Evolutionary conservation across 2,797 vertebrate genomes (phyloP), one percentile per base, ranked within the genome.

Genomic region (Botia kubotai): DNA sequence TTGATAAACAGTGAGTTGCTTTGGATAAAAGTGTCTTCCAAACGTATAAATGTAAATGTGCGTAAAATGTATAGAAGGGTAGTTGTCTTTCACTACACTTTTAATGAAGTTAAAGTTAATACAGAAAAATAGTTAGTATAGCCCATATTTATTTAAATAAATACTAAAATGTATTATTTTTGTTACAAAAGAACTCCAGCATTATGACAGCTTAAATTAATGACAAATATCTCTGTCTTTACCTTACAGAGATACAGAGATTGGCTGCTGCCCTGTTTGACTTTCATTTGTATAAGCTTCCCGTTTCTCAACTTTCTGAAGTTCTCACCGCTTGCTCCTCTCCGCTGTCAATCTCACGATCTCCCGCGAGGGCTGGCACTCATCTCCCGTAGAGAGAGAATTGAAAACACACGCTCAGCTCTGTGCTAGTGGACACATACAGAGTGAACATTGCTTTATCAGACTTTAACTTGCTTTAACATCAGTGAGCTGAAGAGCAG

Each of bases 401-500:
- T 13, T 62, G 23, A 62, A 62, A 62, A 57, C 26, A 26, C 23
- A 0, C 60, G 23, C 23, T 29, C 26, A 16, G 60, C 23, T 29
- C 60, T 2, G 5, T 14, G 13, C 60, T 6, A 26, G 11, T 60
- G 57, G 57, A 60, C 11, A 60, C 57, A 29, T 62, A 62, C 58
- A 29, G 58, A 29, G 13, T 29, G 23, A 62, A 62, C 60, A 29
- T 29, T 62, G 23, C 58, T 7, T 62, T 77, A 43, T 55, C 43
- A 0, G 63, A 71, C 48, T 86, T 84, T 86, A 82, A 82, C 77
- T 78, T 58, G 60, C 19, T 77, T 86, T 84, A 82, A 84, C 80
- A 80, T 82, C 70, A 67, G 4, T 62, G 33, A 66, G n/a, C 43
- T 58, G 33, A 48, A 68, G 70, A 80, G 66, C 74, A 77, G 65